Evolutionary conservation across 37 sponge, comb jelly and placozoan genomes (phyloP), one percentile per base, ranked within the genome.

Genomic region (Ephydatia muelleri): DNA sequence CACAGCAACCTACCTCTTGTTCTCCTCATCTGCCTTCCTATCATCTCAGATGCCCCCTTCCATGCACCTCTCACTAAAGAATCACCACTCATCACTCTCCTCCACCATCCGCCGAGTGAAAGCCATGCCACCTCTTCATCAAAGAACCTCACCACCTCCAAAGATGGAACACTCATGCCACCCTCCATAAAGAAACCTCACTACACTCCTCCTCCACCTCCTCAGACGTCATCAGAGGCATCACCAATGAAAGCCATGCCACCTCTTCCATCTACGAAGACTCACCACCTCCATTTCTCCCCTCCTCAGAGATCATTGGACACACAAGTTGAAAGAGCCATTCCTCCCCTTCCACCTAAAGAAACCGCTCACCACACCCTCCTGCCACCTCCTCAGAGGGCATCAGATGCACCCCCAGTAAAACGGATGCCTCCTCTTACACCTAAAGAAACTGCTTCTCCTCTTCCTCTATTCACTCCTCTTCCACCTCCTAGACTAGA

Each of bases 381-480:
- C 16, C 57, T 21, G 1, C 57, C 57, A 19, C 57, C 57, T 16
- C 19, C 57, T 57, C 57, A 57, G 57, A 57, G 12, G 57, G 1
- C 43, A 43, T 43, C 57, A 57, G 57, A 13, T 14, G 57, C 57
- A 57, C 19, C 57, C 9, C 57, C 57, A 57, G 57, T 57, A 1
- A 57, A 57, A 11, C 9, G 1, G 12, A 29, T 80, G 57, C 80
- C 57, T 1, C 66, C 75, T 0, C 32, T 73, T 2, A 64, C 84
- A 31, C 70, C 85, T 5, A 77, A 78, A 78, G 68, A 40, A 70
- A 57, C 14, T 57, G 57, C 14, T 2, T 68, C 70, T 28, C 66
- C 66, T 35, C 79, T 65, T 79, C 76, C 76, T 11, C 27, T 31
- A 16, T 84, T 37, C 67, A 76, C 84, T 8, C 85, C 85, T 19